Base-by-base conservation (phyloP, 2,797 vertebrate genomes). In the Epinephelus malabaricus region DNA sequence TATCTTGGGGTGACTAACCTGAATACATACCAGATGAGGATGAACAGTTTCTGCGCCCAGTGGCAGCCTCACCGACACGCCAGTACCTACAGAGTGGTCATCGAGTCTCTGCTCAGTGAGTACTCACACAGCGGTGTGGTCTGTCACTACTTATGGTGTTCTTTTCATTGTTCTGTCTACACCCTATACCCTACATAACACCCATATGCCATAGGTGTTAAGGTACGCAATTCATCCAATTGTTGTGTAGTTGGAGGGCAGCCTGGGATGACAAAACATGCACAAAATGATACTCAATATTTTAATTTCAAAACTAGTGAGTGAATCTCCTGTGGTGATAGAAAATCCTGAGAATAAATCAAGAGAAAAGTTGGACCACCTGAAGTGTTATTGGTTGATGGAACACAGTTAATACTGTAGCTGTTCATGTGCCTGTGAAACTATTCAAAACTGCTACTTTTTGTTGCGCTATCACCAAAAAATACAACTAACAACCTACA, bases 11-110 rank as follows among this genome's bases (percentile, higher is more conserved):
- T 99, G 82, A 96, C 93, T 0, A 92, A 95, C 84, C 87, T 99
- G 79, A 96, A 88, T 25, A 83, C 94, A 0, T 96, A 96, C 19
- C 96, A 97, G 89, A 89, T 97, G 69, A 95, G 91, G 79, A 95
- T 95, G 93, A 96, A 87, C 5, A 94, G 96, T 53, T 45, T 99
- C 88, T 99, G 98, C 76, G 87, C 86, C 60, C 97, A 96, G 80
- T 99, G 98, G 98, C 96, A 97, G 83, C 90, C 96, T 17, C 98
- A 98, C 15, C 96, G 94, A 10, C 97, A 99, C 2, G 97, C 97
- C 75, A 95, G 83, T 17, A 83, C 95, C 59, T 98, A 98, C 92
- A 94, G 97, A 14, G 82, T 97, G 6, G 66, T 92, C 21, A 72
- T 98, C 18, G 96, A 98, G 84, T 96, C 97, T 0, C 74, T 96